A percentile compares a stretch with the other conserved stretches of the same genome.
Evolutionary conservation across 2,888 invertebrate species (phyloP).

Genomic region (Bombylius discolor): DNA sequence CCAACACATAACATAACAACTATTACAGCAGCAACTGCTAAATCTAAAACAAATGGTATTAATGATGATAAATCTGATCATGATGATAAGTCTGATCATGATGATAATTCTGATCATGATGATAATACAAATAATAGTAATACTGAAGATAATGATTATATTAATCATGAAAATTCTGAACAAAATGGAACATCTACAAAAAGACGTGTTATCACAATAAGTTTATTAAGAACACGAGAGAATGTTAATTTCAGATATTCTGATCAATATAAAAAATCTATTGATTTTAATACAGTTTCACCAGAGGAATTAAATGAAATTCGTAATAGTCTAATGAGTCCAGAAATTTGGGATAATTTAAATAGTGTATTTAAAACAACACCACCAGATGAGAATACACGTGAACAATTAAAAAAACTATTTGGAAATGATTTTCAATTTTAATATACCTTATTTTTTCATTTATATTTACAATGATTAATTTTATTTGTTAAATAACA

Average conservation of each 20-base stretch:
- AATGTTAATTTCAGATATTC: conserved; percentile 8
- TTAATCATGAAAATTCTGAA: too few relatives aligned
- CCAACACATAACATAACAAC: too few relatives aligned
- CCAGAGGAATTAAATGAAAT: conserved; percentile 9
- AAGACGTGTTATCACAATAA: conserved; percentile 10
- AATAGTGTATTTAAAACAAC: conserved; percentile 7
- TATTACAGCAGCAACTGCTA: too few relatives aligned
- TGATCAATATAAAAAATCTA: conserved; percentile 9
- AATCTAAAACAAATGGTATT: too few relatives aligned
- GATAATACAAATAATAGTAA: too few relatives aligned
- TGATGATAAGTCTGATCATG: background rate
- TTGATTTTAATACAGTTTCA: conserved; percentile 8
- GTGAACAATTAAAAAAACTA: conserved; percentile 5
- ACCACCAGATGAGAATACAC: conserved; percentile 7
- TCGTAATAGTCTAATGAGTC: conserved; percentile 8
- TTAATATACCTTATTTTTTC: background rate
- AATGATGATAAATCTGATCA: background rate
- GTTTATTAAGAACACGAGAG: conserved; percentile 7
- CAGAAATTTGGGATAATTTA: conserved; percentile 9
- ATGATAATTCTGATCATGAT: too few relatives aligned
- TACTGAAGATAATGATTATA: too few relatives aligned
- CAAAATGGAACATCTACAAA: background rate
- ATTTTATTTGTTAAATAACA: background rate
- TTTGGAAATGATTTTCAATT: conserved; percentile 7
- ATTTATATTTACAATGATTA: background rate